Conservation (phyloP, 2,113 vertebrate species). For the Silurus glanis region DNA sequence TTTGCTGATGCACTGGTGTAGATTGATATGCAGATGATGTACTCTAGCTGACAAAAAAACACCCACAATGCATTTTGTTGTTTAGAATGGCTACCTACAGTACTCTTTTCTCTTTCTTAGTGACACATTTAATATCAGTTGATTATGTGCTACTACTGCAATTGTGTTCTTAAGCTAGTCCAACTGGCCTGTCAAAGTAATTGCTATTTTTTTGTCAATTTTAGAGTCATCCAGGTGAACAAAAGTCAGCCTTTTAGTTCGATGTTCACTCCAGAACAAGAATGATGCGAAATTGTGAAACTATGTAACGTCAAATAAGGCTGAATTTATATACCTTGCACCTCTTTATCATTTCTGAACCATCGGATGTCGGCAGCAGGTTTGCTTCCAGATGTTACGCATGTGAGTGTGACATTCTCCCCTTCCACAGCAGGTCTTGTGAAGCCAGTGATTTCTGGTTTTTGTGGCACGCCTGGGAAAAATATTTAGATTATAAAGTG, state of each 20-base stretch:
- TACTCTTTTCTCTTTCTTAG: not conserved
- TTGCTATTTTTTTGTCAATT: conserved; percentile 2
- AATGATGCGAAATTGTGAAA: conserved; percentile 1
- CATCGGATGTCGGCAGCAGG: conserved; percentile 94
- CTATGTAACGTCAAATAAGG: not conserved
- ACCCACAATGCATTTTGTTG: not conserved
- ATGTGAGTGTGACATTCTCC: conserved; percentile 89
- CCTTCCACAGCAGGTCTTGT: conserved; percentile 91
- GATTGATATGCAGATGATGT: not conserved
- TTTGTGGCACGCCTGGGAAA: conserved; percentile 84
- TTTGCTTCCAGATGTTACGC: conserved; percentile 92
- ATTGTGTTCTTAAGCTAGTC: conserved; percentile 8
- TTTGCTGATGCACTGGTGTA: not conserved
- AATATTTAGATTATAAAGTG: not conserved
- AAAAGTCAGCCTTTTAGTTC: conserved; percentile 15
- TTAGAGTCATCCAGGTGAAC: conserved; percentile 6
- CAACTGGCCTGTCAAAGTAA: conserved; percentile 24
- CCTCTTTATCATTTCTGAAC: conserved; percentile 96
- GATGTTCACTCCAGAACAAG: not conserved
- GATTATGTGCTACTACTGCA: conserved; percentile 5
- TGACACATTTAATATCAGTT: not conserved
- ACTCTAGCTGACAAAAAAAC: not conserved
- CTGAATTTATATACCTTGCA: conserved; percentile 81
- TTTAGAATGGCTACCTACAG: not conserved
- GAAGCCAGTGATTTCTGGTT: conserved; percentile 92